These are phyloP conservation scores for Myotis daubentonii DNA, from an alignment of 2,797 vertebrate species.

Conservation along the genomic window DNA sequence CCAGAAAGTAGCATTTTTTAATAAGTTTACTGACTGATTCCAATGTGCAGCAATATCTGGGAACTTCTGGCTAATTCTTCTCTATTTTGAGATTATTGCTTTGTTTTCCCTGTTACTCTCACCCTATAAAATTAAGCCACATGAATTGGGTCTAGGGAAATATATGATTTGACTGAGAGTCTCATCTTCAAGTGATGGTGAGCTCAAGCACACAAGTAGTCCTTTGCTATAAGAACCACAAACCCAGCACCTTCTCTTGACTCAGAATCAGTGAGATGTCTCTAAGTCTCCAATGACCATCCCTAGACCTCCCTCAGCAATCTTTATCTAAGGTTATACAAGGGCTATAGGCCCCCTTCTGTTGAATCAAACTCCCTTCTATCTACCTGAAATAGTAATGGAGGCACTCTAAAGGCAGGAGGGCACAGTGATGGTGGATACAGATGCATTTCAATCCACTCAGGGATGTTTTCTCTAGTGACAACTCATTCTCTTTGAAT, in stretches of 20 bases:
- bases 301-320: too few relatives aligned
- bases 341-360: not conserved
- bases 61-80: not conserved
- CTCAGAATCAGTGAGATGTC: not conserved
- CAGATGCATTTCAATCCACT: not conserved
- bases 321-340: not conserved
- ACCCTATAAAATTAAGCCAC: not conserved
- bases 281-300: fast-evolving
- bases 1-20: not conserved
- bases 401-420: not conserved
- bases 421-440: not conserved
- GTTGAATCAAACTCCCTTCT: not conserved
- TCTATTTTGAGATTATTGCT: not conserved
- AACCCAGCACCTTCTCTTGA: not conserved
- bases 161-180: not conserved
- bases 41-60: not conserved
- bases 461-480: not conserved
- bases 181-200: not conserved
- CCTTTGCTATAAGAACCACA: not conserved
- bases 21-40: not conserved
- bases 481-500: not conserved
- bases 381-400: fast-evolving
- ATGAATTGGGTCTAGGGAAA: not conserved
- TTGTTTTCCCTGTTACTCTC: not conserved
- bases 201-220: not conserved